phyloP scores from a whole-genome alignment of 2,888 invertebrate genomes.

The Sinotaia quadrata region DNA sequence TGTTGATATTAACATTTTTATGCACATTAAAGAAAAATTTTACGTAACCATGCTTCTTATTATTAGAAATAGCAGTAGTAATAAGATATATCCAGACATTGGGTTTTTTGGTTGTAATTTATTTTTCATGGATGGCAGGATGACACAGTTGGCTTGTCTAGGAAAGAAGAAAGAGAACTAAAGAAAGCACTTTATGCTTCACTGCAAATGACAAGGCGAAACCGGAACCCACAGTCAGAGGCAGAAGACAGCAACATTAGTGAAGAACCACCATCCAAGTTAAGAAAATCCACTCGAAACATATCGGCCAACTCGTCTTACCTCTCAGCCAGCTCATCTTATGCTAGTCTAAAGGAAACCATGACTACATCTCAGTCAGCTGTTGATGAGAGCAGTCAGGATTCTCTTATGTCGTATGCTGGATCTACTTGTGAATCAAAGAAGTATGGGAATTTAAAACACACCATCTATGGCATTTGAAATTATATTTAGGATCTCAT shows the following conservation, averaged over 20 bases:
- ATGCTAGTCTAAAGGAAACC: constrained; percentile 4
- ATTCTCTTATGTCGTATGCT: constrained; percentile 44
- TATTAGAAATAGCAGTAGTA: too few species aligned
- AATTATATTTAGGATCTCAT: not conserved
- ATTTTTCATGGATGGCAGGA: too few species aligned
- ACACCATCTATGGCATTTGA: not conserved
- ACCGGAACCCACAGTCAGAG: constrained; percentile 15
- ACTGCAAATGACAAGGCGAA: constrained; percentile 60
- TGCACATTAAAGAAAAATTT: too few species aligned
- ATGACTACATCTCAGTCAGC: constrained; percentile 11
- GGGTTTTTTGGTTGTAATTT: too few species aligned
- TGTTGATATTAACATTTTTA: too few species aligned
- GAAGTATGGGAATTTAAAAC: constrained; percentile 29
- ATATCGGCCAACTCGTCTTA: not conserved
- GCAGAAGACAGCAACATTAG: constrained; percentile 1
- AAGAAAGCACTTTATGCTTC: constrained; percentile 72
- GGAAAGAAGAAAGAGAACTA: constrained; percentile 71
- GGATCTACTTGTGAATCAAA: constrained; percentile 37
- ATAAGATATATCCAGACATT: too few species aligned
- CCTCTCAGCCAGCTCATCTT: not conserved
- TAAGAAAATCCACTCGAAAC: constrained; percentile 17
- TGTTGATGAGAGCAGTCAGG: constrained; percentile 55
- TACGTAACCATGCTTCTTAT: too few species aligned
- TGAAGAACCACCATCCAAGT: constrained; percentile 15
- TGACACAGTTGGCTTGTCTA: constrained; percentile 67